Base-by-base conservation (phyloP, 2,888 invertebrate genomes). In the Anodontia alba region DNA sequence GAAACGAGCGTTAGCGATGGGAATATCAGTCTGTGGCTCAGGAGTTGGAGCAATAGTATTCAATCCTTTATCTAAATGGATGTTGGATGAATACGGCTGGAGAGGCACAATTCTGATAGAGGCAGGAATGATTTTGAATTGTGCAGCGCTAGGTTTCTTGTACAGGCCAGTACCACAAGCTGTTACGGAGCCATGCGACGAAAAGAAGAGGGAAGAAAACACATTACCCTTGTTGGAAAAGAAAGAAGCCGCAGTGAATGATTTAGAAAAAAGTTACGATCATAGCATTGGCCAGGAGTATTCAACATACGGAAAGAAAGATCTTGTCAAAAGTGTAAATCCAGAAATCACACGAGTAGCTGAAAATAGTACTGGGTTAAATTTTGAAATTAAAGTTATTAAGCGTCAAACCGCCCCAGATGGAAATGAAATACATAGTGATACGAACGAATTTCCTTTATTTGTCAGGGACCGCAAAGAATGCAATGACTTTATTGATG, bases 1-100 rank as follows among this genome's bases (percentile, higher is more conserved):
- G n/a, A 49, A 43, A 26, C 75, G 84, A 7, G 66, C 84, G 15
- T 57, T 85, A 38, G 84, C 80, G 15, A 78, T 70, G 17, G 82
- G 82, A n/a, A 75, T 85, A 23, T 80, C 74, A 15, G 82, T 82
- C 43, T 74, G 76, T 68, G 84, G 84, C 7, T 76, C 76, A 54
- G 84, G 80, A 20, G 66, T 81, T 17, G 84, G 84, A 1, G 76
- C 84, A 1, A 81, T 84, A 49, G 54, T 79, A 33, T 76, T 81
- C 26, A 81, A 79, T 36, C 84, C 81, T 1, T 23, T 84, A 15
- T 62, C 73, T 3, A 76, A 62, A 26, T 12, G 54, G 2, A 31
- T 81, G 5, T 54, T 85, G 10, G 62, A 77, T n/a, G 49, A 29
- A 12, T 85, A 80, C 71, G 46, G 76, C 17, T 82, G 81, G 82